Base-by-base conservation (phyloP, 92 coral and sea anemone species). In the Palythoa caribaeorum region DNA sequence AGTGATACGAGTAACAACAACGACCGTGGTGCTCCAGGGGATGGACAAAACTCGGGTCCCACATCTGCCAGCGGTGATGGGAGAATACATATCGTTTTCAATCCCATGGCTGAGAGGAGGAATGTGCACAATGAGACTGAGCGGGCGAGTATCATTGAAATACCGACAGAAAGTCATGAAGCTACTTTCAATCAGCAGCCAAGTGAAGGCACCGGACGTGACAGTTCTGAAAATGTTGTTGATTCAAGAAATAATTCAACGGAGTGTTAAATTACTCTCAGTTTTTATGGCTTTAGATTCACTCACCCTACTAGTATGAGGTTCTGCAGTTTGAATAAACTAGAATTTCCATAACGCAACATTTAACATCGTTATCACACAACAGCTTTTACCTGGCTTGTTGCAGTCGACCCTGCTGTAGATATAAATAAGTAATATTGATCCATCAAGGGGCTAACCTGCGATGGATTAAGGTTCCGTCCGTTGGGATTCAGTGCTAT, bases 1-100 rank as follows among this genome's bases (percentile, higher is more conserved):
- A 48, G 21, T 13, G 86, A 81, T 21, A 81, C 86, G 14, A 53
- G 75, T 11, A 81, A 81, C 74, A 81, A 81, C 53, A 81, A 81
- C 16, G 76, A 63, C 20, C 3, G 2, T 21, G n/a, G 76, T 3
- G 74, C 39, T 17, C 20, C 76, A 20, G 63, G 16, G 16, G 86
- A 65, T 21, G 52, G 76, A 10, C 62, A 38, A 6, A 81, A 48
- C 21, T 63, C 76, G 48, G 51, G 63, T 60, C 38, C 73, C 54
- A 11, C 69, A n/a, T 72, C 85, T 7, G 44, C 60, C 3, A 76
- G 66, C 2, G 66, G 20, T 44, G 86, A 65, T 8, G 86, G 86
- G 0, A 63, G 62, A 13, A 81, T 81, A 9, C 86, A 81, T 69
- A 66, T 81, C 66, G 86, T 81, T 50, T 66, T 81, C 7, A 81